phyloP scores from a whole-genome alignment of 2,113 vertebrate genomes.

The Odontesthes bonariensis region DNA sequence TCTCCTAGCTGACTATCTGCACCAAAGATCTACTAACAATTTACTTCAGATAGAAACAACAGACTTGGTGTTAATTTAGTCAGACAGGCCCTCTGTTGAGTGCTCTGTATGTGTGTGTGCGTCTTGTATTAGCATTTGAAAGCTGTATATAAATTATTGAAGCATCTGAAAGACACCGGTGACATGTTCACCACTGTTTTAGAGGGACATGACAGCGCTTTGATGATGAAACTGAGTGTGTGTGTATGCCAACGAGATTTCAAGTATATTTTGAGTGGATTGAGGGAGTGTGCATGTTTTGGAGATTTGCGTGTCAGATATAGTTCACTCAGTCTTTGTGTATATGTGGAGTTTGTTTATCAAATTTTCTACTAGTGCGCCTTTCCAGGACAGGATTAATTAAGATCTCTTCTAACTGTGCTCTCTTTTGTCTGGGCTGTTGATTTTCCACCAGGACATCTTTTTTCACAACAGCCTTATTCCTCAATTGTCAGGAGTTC shows the following conservation, averaged over 20 bases:
- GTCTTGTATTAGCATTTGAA: slow-evolving; percentile 56
- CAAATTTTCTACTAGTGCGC: background rate
- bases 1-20: slow-evolving; percentile 32
- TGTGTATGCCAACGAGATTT: slow-evolving; percentile 15
- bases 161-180: slow-evolving; percentile 59
- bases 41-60: slow-evolving; percentile 50
- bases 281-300: slow-evolving; percentile 7
- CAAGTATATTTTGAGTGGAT: background rate
- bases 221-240: slow-evolving; percentile 59
- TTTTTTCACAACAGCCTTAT: too few relatives aligned
- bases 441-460: too few relatives aligned
- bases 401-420: too few relatives aligned
- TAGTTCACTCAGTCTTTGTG: background rate
- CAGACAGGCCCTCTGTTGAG: slow-evolving; percentile 32
- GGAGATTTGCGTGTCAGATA: background rate
- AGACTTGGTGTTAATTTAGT: slow-evolving; percentile 47
- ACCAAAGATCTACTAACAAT: slow-evolving; percentile 58
- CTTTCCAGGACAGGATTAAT: background rate
- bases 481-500: too few relatives aligned
- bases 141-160: slow-evolving; percentile 62
- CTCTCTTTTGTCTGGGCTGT: too few relatives aligned
- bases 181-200: slow-evolving; percentile 59
- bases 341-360: background rate
- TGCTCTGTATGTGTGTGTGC: slow-evolving; percentile 14
- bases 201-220: slow-evolving; percentile 44